phyloP scores from a whole-genome alignment of 2,888 invertebrate genomes.

The Clostera curtula region DNA sequence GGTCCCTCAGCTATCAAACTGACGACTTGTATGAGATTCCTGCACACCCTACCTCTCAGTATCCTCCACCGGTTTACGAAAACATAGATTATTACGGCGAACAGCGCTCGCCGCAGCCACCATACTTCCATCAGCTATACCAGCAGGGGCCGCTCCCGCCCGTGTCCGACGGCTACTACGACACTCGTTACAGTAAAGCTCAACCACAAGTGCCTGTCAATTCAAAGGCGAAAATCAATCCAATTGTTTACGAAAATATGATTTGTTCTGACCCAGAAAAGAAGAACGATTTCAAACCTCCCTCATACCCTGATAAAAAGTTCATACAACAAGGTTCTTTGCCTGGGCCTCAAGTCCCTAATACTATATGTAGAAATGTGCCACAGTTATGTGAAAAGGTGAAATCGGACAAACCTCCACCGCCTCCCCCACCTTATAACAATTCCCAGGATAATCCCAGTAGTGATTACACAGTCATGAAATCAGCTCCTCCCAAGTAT shows the following conservation, averaged over 20 bases:
- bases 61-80: conserved; percentile 80
- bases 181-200: conserved; percentile 80
- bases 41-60: conserved; percentile 52
- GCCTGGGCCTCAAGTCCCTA: conserved; percentile 63
- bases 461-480: conserved; percentile 67
- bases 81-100: conserved; percentile 87
- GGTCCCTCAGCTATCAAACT: conserved; percentile 68
- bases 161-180: conserved; percentile 65
- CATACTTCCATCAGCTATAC: conserved; percentile 77
- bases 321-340: conserved; percentile 60
- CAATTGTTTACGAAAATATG: conserved; percentile 68
- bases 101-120: conserved; percentile 70
- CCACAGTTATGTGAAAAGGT: conserved; percentile 59
- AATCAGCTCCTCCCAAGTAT: conserved; percentile 66
- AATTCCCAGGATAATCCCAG: conserved; percentile 45
- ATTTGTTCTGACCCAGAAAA: conserved; percentile 60
- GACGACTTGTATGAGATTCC: conserved; percentile 66
- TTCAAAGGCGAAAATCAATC: conserved; percentile 53
- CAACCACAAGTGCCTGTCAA: conserved; percentile 87
- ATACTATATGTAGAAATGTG: conserved; percentile 45
- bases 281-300: conserved; percentile 51
- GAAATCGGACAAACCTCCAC: conserved; percentile 65
- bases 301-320: conserved; percentile 47
- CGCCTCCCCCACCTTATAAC: conserved; percentile 66
- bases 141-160: conserved; percentile 57